Percentiles rank a stretch among this genome's conserved stretches.
Evolutionary conservation across 2,797 vertebrate species (phyloP).

Genomic region (Morelia viridis): DNA sequence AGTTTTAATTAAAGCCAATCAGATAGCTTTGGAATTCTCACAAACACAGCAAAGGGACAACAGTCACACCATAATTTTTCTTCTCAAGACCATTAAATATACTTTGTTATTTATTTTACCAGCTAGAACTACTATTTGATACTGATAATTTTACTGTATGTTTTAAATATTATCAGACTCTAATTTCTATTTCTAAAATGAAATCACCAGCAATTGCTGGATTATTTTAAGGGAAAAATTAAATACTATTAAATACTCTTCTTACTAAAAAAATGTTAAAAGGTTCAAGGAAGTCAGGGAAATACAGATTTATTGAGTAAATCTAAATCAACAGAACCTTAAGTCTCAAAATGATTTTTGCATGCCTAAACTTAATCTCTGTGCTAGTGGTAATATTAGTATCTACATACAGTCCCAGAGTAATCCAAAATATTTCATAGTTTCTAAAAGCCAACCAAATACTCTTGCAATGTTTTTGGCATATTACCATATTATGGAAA

Average conservation of each 20-base stretch:
- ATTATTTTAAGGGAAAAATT: not conserved
- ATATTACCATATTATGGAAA: not conserved
- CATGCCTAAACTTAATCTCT: not conserved
- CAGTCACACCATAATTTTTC: not conserved
- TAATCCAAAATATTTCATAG: not conserved
- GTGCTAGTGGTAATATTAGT: not conserved
- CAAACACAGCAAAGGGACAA: not conserved
- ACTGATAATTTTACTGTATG: not conserved
- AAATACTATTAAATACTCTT: not conserved
- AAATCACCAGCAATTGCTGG: not conserved
- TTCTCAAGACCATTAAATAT: not conserved
- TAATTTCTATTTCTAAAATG: no score
- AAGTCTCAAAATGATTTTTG: not conserved
- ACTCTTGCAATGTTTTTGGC: not conserved
- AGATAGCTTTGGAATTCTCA: not conserved
- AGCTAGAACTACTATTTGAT: not conserved
- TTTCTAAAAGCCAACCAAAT: not conserved
- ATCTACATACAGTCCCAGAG: not conserved
- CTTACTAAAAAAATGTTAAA: not conserved
- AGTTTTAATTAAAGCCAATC: not conserved
- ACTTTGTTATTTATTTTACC: not conserved
- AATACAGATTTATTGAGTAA: not conserved
- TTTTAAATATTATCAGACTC: not conserved
- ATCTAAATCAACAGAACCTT: not conserved
- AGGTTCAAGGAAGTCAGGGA: not conserved